Evolutionary conservation across 2,888 invertebrate species (phyloP).

Genomic region (Noctua janthe): DNA sequence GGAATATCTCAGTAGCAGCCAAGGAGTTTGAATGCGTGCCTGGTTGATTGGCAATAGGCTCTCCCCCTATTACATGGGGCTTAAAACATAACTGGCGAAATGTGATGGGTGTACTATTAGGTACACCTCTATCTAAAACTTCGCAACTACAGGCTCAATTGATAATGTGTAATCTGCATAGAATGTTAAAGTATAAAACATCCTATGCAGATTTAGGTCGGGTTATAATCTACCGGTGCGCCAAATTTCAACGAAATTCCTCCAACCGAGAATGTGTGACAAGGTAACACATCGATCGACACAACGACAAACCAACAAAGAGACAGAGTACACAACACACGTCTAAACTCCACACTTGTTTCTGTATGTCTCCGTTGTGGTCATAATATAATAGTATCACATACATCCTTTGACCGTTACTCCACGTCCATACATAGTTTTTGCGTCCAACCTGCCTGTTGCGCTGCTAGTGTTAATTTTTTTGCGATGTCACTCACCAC

Average conservation of each 20-base stretch:
- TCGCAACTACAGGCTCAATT: no score
- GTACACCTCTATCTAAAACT: no score
- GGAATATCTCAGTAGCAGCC: no score
- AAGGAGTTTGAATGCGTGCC: no score
- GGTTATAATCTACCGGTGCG: neutral
- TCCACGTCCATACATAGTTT: slow-evolving; percentile 22
- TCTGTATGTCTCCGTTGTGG: neutral
- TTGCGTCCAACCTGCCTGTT: slow-evolving; percentile 45
- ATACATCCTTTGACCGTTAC: neutral
- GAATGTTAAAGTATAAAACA: no score
- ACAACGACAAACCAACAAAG: neutral
- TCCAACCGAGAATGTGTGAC: neutral
- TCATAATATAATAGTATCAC: neutral
- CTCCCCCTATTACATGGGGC: no score
- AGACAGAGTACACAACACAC: neutral
- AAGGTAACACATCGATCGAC: neutral
- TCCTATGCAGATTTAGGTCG: neutral
- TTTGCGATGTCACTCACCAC: slow-evolving; percentile 48
- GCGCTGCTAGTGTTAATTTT: slow-evolving; percentile 35
- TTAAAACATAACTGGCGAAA: no score
- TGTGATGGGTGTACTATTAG: no score
- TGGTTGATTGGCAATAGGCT: no score
- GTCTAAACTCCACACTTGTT: neutral
- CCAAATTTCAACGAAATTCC: neutral
- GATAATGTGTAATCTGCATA: no score